Conservation (phyloP, 2,113 vertebrate species). For the Marmota monax region DNA sequence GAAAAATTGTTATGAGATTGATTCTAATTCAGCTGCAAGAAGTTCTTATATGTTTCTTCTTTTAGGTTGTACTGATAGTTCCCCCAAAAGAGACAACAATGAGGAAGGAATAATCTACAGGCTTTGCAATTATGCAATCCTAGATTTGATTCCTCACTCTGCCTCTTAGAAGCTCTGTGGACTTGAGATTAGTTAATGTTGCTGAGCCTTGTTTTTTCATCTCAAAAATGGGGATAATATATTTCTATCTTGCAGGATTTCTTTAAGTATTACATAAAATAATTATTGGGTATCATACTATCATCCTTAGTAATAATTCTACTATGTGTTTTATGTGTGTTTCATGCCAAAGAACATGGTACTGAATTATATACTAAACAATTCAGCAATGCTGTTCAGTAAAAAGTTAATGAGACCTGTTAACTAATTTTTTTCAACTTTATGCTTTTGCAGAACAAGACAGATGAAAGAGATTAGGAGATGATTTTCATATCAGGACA, state of each 20-base stretch:
- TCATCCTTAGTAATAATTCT: background rate
- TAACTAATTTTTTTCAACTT: background rate
- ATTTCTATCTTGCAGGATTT: background rate
- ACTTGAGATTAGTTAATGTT: background rate
- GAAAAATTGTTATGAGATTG: background rate
- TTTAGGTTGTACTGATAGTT: background rate
- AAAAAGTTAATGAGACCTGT: background rate
- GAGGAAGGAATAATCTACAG: background rate
- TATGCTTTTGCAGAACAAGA: conserved; percentile 37
- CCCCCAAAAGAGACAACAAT: background rate
- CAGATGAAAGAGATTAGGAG: background rate
- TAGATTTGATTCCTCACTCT: background rate
- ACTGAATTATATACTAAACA: background rate
- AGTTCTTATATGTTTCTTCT: background rate
- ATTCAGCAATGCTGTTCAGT: background rate
- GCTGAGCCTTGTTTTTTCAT: background rate
- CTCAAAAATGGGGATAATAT: background rate
- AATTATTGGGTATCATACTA: background rate
- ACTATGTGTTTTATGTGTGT: background rate
- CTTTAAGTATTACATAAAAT: background rate
- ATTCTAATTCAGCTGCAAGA: background rate
- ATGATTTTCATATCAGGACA: background rate
- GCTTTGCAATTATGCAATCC: background rate
- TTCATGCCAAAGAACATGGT: background rate
- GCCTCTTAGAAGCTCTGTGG: background rate